Base-by-base conservation (phyloP, 2,113 vertebrate species). In the Passer montanus region DNA sequence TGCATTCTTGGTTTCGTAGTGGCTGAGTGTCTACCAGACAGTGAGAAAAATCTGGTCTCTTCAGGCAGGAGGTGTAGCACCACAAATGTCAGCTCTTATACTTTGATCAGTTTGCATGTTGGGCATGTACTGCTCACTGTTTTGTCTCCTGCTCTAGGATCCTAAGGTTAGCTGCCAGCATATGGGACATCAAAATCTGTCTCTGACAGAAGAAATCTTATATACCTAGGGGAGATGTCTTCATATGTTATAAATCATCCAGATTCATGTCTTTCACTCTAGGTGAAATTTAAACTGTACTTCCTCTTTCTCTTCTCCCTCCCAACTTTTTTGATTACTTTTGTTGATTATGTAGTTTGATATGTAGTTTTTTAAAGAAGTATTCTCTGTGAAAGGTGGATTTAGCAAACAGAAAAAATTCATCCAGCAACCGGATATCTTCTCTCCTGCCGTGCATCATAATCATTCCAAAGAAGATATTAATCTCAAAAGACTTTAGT, bases 341-440 rank as follows among this genome's bases (percentile, higher is more conserved):
- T 56, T 90, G 22, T n/a, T 84, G 37, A 82, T 62, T 72, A 58
- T 24, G 15, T 74, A 39, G 24, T 84, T 93, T 89, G 47, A 93
- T 58, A 50, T 46, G 49, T 44, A 64, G 9, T 14, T 49, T 49
- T 49, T 47, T 35, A 35, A 5, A 31, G 52, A 80, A 60, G 9
- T 28, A 11, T 59, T 84, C 27, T 81, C 31, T 52, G 26, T 0
- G 4, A 87, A 56, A 80, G 9, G 11, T 89, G 55, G n/a, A n/a
- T 90, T 87, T 92, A 84, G 24, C n/a, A 84, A 81, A 79, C 12
- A 87, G 58, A 72, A 94, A 90, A 87, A 59, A 89, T 41, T 26
- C 13, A 86, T 33, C 17, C 52, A 73, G 47, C 17, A 92, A 74
- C 1, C 18, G 79, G 31, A 20, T 87, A 64, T 52, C 20, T 86